These are phyloP conservation scores for Eucera pruinosa DNA, from an alignment of 2,888 invertebrate genomes.

Conservation along the genomic window DNA sequence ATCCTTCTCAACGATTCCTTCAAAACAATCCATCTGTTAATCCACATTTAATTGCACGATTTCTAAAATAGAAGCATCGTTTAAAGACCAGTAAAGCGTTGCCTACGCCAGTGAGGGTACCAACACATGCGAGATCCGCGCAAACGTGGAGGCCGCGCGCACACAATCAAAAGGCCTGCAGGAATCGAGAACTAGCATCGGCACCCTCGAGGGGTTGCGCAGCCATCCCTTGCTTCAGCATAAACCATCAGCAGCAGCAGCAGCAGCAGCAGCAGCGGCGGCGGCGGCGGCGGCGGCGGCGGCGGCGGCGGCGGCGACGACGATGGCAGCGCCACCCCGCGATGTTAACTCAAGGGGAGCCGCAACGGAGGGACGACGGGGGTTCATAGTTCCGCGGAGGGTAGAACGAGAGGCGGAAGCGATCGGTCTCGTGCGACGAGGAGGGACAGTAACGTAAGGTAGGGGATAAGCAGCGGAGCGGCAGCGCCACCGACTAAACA, in stretches of 20 bases:
- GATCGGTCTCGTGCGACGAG: constrained; percentile 18
- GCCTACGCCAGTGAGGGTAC: constrained; percentile 61
- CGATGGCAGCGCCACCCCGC: constrained; percentile 60
- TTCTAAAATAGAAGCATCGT: not conserved
- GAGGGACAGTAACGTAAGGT: constrained; percentile 15
- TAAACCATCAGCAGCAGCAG: constrained; percentile 57
- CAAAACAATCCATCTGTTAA: not conserved
- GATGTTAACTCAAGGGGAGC: constrained; percentile 75
- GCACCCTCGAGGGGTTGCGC: constrained; percentile 72
- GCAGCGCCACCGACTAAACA: constrained; percentile 74
- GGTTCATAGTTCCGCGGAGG: constrained; percentile 48
- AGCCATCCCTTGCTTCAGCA: constrained; percentile 63
- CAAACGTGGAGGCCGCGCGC: constrained; percentile 33
- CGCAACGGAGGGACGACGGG: constrained; percentile 70
- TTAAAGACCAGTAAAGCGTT: not conserved
- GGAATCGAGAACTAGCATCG: constrained; percentile 71
- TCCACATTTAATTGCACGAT: not conserved
- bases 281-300: constrained; percentile 56
- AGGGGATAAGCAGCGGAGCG: constrained; percentile 60
- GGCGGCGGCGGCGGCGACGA: constrained; percentile 46
- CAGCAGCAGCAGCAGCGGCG: constrained; percentile 33
- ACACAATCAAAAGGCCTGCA: constrained; percentile 61
- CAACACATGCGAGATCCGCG: constrained; percentile 33
- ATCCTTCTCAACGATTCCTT: not conserved
- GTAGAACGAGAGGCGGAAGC: constrained; percentile 26